Base-by-base conservation (phyloP, 2,797 vertebrate species). In the Echeneis naucrates region DNA sequence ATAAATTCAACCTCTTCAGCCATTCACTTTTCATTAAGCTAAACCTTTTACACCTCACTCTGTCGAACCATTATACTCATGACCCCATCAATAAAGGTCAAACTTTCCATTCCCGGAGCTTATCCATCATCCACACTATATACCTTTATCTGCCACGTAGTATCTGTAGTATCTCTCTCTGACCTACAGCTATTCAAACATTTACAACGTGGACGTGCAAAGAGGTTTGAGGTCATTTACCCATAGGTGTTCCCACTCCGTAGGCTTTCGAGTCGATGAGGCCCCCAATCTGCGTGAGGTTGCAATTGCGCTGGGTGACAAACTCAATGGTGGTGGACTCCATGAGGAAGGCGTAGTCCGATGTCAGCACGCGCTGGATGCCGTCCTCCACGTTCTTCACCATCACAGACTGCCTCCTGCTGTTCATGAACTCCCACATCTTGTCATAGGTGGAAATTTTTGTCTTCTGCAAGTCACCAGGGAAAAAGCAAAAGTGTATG, bases 381-480 rank as follows among this genome's bases (percentile, higher is more conserved):
- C 98, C 98, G 58, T 98, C 97, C 33, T 99, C 97, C 4, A 98
- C 95, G 67, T 96, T 97, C 93, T 98, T 97, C 67, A 99, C 97
- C 59, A 99, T 96, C 87, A 98, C 98, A 0, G 96, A 97, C 0
- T 96, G 96, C 83, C 96, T 95, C 85, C 98, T 95, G 85, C 97
- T 99, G 90, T 98, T 97, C 98, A 99, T 99, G 87, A 98, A 99
- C 89, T 99, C 98, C 97, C 97, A 99, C 98, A 99, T 99, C 88
- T 98, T 95, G 80, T 99, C 97, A 72, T 99, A 98, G 19, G 97
- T 99, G 91, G 98, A 98, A 87, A 98, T 99, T 80, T 97, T 96
- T 26, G 97, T 98, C 86, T 99, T 99, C 98, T 99, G 90, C 14
- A 54, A 27, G 52, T n/a, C 23, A 66, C 2, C 54, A 52, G 57